Base-by-base conservation (phyloP, 1,140 invertebrate genomes). In the Globodera ellingtonae region DNA sequence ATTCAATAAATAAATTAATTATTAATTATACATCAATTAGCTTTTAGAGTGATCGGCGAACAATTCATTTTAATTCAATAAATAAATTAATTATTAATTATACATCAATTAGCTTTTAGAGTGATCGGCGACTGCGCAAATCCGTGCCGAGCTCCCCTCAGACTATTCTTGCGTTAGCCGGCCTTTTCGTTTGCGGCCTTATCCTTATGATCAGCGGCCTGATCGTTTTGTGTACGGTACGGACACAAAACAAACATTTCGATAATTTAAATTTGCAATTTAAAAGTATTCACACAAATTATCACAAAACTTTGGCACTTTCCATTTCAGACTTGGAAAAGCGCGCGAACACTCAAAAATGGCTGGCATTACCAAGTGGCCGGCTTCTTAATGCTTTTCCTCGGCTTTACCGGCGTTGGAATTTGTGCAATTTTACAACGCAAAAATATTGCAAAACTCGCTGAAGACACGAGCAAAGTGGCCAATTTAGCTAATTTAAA, bases 161-260 rank as follows among this genome's bases (percentile, higher is more conserved):
- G 35, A 82, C 81, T 18, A 79, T 83, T 44, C 66, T 82, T 35
- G 72, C 78, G 5, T 18, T 82, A 7, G 52, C 81, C 47, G 81
- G 81, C 24, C 81, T 82, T n/a, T 83, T 82, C 59, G 73, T 82
- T 4, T 82, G 81, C 71, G 81, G 81, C 13, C 46, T 82, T 21
- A 82, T 69, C 44, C 66, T 82, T 35, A 69, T 83, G 24, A 21
- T 83, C 35, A 82, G 80, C 46, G 81, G 80, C 6, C n/a, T 83
- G 7, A 75, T 82, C 48, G 81, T 82, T 52, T n/a, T 82, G n/a
- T n/a, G 73, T n/a, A 50, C 76, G 46, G 81, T 82, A 59, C 4
- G 46, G 35, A 62, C 35, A n/a, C 35, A 62, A 62, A 18, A 15
- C 65, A 46, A 44, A 48, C 48, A 72, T 72, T 72, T 10, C 10